Evolutionary conservation across 2,113 vertebrate species (phyloP), one percentile per base, ranked within the genome.

Genomic region (Scortum barcoo): DNA sequence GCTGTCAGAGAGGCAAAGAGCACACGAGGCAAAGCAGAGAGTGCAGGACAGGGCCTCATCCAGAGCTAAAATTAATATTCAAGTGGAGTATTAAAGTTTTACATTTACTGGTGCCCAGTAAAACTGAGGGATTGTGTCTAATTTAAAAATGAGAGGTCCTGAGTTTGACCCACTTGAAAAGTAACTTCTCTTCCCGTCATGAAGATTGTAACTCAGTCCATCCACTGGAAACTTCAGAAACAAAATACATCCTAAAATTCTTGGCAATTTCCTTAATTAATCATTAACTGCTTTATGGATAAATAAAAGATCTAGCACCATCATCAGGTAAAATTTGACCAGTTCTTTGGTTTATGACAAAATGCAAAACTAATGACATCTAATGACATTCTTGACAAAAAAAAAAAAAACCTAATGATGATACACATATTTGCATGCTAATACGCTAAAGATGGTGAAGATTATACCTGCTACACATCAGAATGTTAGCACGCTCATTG

Each of bases 1-100:
- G 72, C 86, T 88, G 84, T 84, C 84, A 80, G 69, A 62, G 76
- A 83, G 72, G 75, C 60, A 33, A 33, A 42, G 69, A 79, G 76
- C 78, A 75, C 69, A 86, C 54, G 10, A 62, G 53, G 69, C 58
- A 38, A 68, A 56, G 81, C 77, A 62, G 65, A 57, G 57, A 74
- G 77, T 22, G 48, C 74, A 73, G 56, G 80, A 69, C 82, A 65
- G 70, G 48, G 38, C 51, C 19, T 60, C 75, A 30, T 44, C 58
- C 58, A 46, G 20, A 67, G 80, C 78, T 84, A 70, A 78, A 78
- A 83, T 86, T 66, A 84, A 63, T 60, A 63, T 66, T 74, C 38
- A 61, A 60, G 61, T 42, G 13, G 28, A 76, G 36, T 16, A 22
- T 73, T 60, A 46, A 63, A 46, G 74, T 50, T 72, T 72, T 54